Base-by-base conservation (phyloP, 2,113 vertebrate species). In the Ia io region DNA sequence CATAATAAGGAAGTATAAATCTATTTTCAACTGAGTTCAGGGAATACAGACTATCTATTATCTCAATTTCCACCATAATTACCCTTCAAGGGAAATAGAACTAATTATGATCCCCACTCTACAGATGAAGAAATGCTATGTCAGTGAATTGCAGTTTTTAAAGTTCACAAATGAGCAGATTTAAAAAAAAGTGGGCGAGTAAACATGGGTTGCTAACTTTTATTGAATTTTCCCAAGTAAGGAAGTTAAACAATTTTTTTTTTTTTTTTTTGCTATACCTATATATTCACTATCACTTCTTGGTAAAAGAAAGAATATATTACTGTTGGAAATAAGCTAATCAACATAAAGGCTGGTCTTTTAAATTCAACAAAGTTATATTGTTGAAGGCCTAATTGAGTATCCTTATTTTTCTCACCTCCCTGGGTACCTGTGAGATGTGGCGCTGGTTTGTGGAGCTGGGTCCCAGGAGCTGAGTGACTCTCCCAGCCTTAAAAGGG, bases 291-390 rank as follows among this genome's bases (percentile, higher is more conserved):
- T 47, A 61, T 69, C 18, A 22, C 40, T 35, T 92, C 84, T 63
- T 85, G 63, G n/a, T 88, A 91, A 90, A 93, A 89, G 28, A 92
- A 78, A 74, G 32, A 32, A 37, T 56, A 67, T 61, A 74, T 95
- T 86, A 47, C 91, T 61, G 32, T 40, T 85, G 47, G 28, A 51
- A 79, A 44, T 8, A n/a, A 71, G 77, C 14, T 67, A 44, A 71
- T 85, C 35, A 56, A 37, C 84, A 85, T 79, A 63, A 92, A 96
- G 18, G 20, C 30, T 32, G 9, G 9, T 56, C 37, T 84, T 70
- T 76, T 42, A 71, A 84, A 85, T 13, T 18, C 53, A 44, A 77
- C 76, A 47, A 61, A 84, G 14, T 49, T n/a, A 47, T 3, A 17
- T 25, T 49, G 37, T 63, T 32, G 53, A 84, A 71, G 42, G 10